These are phyloP conservation scores for Bombycilla garrulus DNA, from an alignment of 2,113 vertebrate species.

Conservation along the genomic window DNA sequence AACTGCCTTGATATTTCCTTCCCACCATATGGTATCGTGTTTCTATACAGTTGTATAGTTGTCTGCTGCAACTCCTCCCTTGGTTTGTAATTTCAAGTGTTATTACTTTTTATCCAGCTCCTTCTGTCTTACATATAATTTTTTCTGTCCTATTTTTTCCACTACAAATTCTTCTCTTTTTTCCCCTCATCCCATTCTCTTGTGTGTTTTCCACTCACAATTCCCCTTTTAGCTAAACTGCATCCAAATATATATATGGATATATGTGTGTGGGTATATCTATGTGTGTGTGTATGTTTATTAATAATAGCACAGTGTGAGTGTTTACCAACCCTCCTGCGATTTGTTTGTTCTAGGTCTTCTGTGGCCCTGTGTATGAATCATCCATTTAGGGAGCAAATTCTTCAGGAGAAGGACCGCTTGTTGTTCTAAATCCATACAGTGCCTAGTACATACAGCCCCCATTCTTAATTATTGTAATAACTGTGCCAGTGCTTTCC, in stretches of 20 bases:
- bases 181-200: neutral
- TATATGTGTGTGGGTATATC: too few species aligned
- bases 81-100: neutral
- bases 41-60: neutral
- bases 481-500: neutral
- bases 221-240: neutral
- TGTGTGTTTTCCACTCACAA: neutral
- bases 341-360: neutral
- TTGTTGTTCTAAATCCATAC: neutral
- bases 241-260: neutral
- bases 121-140: neutral
- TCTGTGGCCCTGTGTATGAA: constrained; percentile 1
- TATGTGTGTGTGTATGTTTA: neutral
- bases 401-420: neutral
- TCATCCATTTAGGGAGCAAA: neutral
- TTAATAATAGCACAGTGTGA: neutral
- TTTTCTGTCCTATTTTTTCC: neutral
- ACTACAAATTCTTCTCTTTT: neutral
- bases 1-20: neutral
- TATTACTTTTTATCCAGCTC: neutral
- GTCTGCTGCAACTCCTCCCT: neutral
- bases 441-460: neutral
- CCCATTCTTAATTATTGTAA: neutral
- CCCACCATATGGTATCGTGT: rapidly evolving
- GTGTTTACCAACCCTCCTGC: neutral